Evolutionary conservation across 2,113 vertebrate species (phyloP).

Genomic region (Hystrix cristata): DNA sequence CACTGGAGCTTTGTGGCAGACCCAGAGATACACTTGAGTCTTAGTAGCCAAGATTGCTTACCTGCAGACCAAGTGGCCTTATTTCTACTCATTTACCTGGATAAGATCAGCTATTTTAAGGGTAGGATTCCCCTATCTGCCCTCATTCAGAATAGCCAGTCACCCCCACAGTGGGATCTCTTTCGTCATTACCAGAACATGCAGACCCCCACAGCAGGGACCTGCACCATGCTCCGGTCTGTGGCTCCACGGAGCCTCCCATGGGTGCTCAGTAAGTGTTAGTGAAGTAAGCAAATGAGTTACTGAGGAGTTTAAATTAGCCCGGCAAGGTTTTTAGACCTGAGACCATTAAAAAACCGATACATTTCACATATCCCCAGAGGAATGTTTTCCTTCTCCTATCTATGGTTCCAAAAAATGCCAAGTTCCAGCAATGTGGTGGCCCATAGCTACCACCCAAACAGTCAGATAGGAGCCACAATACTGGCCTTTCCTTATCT

Average conservation of each 20-base stretch:
- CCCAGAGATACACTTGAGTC: background rate
- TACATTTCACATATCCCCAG: background rate
- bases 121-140: background rate
- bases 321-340: background rate
- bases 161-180: background rate
- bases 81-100: background rate
- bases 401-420: slow-evolving; percentile 58
- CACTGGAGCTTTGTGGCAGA: background rate
- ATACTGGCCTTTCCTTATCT: slow-evolving; percentile 73
- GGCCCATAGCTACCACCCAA: slow-evolving; percentile 63
- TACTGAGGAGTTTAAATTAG: background rate
- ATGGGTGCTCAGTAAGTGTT: background rate
- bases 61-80: background rate
- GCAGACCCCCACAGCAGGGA: background rate
- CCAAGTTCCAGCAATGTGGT: slow-evolving; percentile 26
- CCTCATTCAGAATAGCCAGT: background rate
- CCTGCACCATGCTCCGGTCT: background rate
- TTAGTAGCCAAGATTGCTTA: background rate
- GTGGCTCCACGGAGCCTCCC: background rate
- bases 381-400: slow-evolving; percentile 48
- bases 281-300: background rate
- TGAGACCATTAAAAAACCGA: background rate
- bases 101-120: background rate
- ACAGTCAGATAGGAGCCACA: slow-evolving; percentile 76
- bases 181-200: accelerated